A percentile compares a stretch with the other conserved stretches of the same genome.
Evolutionary conservation across 1,140 invertebrate species (phyloP).

Genomic region (Chrysoperla carnea): DNA sequence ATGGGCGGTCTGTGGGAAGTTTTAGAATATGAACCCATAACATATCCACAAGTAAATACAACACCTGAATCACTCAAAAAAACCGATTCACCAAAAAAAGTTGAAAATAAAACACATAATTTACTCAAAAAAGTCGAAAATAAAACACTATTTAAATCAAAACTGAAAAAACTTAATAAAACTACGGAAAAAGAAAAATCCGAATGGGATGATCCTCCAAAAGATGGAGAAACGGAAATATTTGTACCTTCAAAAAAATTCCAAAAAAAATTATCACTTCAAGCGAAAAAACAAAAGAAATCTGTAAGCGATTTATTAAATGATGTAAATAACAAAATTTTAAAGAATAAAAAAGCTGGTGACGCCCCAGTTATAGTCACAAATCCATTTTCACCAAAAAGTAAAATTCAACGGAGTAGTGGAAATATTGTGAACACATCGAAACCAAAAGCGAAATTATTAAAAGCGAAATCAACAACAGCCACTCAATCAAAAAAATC

Average conservation of each 20-base stretch:
- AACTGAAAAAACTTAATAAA: neutral
- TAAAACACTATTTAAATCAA: neutral
- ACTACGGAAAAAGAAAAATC: neutral
- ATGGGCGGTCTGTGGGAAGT: too few species aligned
- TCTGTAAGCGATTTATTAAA: neutral
- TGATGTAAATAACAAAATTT: neutral
- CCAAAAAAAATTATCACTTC: slow-evolving; percentile 2
- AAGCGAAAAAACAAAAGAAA: neutral
- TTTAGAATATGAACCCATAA: too few species aligned
- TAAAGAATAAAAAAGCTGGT: neutral
- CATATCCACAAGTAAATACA: too few species aligned
- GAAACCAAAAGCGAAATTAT: slow-evolving; percentile 5
- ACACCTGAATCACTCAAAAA: too few species aligned
- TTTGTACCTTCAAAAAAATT: slow-evolving; percentile 22
- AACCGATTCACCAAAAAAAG: too few species aligned
- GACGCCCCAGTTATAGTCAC: neutral
- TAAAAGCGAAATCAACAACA: slow-evolving; percentile 6
- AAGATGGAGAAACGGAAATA: slow-evolving; percentile 22
- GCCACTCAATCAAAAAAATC: neutral
- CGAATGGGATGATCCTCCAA: slow-evolving; percentile 18
- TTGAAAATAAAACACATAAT: too few species aligned
- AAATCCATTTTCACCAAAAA: too few species aligned
- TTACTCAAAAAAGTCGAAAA: too few species aligned
- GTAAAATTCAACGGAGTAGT: too few species aligned
- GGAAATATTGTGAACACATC: neutral